phyloP scores from a whole-genome alignment of 1,140 invertebrate genomes.

The Vanessa tameamea region DNA sequence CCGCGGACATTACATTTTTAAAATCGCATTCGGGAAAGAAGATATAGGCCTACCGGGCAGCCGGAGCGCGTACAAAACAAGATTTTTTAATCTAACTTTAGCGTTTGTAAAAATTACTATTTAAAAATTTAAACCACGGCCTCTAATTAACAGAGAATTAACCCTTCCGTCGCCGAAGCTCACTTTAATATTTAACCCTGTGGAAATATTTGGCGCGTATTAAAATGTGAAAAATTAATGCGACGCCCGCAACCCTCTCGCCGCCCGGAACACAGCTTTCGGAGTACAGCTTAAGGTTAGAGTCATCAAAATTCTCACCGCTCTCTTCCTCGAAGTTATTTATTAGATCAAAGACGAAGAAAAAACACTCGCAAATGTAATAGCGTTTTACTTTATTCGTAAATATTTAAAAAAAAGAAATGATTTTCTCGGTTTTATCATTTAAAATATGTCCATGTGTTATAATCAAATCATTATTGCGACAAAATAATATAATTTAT shows the following conservation, averaged over 20 bases:
- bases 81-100: constrained; percentile 80
- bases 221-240: constrained; percentile 80
- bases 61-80: constrained; percentile 58
- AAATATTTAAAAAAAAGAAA: too few relatives aligned
- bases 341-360: neutral
- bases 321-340: neutral
- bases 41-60: constrained; percentile 74
- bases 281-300: neutral
- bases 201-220: constrained; percentile 80
- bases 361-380: neutral
- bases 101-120: constrained; percentile 81
- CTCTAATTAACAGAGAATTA: constrained; percentile 80
- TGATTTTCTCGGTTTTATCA: too few relatives aligned
- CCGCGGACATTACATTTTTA: constrained; percentile 76
- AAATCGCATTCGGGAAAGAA: constrained; percentile 68
- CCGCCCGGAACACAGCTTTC: neutral
- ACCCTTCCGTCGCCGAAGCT: constrained; percentile 78
- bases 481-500: too few relatives aligned
- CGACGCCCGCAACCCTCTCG: constrained; percentile 27
- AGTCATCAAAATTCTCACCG: neutral
- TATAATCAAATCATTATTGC: too few relatives aligned
- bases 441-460: too few relatives aligned
- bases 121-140: constrained; percentile 75
- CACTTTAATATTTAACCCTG: constrained; percentile 74
- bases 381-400: too few relatives aligned